Evolutionary conservation across 2,888 invertebrate genomes (phyloP), one percentile per base, ranked within the genome.

Genomic region (Drosophila borealis): DNA sequence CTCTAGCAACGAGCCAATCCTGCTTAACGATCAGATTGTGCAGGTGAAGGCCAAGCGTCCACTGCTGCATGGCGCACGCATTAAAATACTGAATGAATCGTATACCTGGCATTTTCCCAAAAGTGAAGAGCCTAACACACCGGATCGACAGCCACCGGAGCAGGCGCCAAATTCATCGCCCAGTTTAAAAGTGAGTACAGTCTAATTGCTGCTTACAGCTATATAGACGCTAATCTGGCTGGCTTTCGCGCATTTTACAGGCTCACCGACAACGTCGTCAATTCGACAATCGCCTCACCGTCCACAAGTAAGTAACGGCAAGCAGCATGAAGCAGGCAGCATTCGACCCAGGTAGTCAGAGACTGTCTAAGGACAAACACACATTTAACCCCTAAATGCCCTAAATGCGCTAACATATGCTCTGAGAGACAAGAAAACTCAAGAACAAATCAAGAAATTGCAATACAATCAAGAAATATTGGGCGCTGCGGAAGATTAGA

Each of bases 141-240:
- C 80, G 6, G 74, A 67, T 76, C 91, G 41, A 76, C 75, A 9
- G 19, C 66, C 44, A 78, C 81, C 62, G 3, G 80, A 83, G 42
- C 91, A 88, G 37, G 78, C 90, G 0, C 77, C 92, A 3, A 89
- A 87, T 46, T 92, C 92, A 8, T 90, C 90, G 56, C 92, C 92
- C 13, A 78, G 78, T 14, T 50, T 85, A 2, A 89, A 81, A 81
- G 92, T 92, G 56, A 80, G 68, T 70, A 33, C 11, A 13, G 8
- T 4, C 3, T 6, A 1, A 46, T 4, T 59, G 1, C 5, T 49
- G 39, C 39, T 65, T 65, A 66, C 64, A 78, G 61, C 61, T 51
- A 3, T 34, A 36, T 39, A 14, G 13, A n/a, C 25, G 36, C 65
- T 59, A 44, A 25, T 29, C 34, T 29, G 29, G 10, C 37, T 53